Conservation (phyloP, 2,113 vertebrate species). For the Calyptommatus sinebrachiatus region DNA sequence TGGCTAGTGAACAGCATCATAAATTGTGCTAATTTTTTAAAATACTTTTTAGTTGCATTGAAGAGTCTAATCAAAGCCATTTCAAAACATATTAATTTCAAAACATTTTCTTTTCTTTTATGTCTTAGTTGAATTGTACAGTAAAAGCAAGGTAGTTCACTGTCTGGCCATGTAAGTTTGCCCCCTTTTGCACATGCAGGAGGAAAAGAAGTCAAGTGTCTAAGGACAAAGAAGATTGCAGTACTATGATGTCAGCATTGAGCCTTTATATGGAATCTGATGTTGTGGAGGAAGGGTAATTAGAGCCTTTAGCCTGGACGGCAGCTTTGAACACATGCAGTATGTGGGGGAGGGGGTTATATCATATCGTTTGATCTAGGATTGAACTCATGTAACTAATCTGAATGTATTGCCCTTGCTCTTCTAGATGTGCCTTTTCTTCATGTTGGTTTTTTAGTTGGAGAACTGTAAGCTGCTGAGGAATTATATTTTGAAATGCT, state of each 20-base stretch:
- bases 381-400: neutral
- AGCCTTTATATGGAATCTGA: conserved; percentile 36
- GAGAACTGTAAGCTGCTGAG: neutral
- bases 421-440: neutral
- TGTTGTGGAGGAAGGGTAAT: conserved; percentile 37
- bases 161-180: conserved; percentile 33
- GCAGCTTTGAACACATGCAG: conserved; percentile 19
- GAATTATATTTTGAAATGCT: neutral
- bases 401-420: neutral
- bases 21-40: neutral
- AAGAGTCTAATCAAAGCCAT: neutral
- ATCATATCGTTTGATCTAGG: neutral
- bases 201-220: neutral
- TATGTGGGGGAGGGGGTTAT: neutral
- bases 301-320: conserved; percentile 26
- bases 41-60: neutral
- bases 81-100: neutral
- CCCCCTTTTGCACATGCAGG: conserved; percentile 39
- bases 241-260: conserved; percentile 29
- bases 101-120: neutral
- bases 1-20: too few species aligned
- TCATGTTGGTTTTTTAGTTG: neutral
- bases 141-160: conserved; percentile 26
- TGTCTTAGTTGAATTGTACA: conserved; percentile 4
- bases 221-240: conserved; percentile 9